Percentiles rank a stretch among this genome's conserved stretches.
These are phyloP conservation scores for Microchrysa polita DNA, from an alignment of 2,888 invertebrate species.

Conservation along the genomic window DNA sequence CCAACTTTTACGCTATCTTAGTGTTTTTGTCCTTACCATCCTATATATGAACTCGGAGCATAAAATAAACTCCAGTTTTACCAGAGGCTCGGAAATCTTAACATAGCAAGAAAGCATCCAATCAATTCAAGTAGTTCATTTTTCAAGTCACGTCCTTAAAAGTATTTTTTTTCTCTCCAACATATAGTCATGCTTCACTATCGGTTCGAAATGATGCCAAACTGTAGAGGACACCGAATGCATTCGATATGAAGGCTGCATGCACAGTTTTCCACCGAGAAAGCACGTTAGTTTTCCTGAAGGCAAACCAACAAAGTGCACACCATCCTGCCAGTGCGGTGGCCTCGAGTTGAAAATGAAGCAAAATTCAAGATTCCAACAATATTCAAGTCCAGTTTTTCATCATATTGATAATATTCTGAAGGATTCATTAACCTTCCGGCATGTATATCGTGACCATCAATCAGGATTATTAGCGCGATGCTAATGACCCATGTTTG, in stretches of 20 bases:
- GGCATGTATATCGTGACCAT: slow-evolving; percentile 11
- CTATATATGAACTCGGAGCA: no score
- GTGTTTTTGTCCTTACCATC: neutral
- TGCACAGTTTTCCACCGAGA: no score
- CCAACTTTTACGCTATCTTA: neutral
- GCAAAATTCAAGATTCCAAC: neutral
- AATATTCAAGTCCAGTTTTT: neutral
- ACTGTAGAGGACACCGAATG: no score
- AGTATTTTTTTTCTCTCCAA: neutral
- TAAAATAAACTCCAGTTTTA: no score
- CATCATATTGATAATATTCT: neutral
- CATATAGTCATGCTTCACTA: slow-evolving; percentile 6
- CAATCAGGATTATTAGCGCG: slow-evolving; percentile 17
- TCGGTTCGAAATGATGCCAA: slow-evolving; percentile 9
- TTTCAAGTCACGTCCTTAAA: slow-evolving; percentile 30
- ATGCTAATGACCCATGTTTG: neutral
- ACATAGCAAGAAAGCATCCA: slow-evolving; percentile 18
- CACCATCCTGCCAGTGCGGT: no score
- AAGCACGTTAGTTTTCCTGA: no score
- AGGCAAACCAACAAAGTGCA: no score
- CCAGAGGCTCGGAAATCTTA: neutral
- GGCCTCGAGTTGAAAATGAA: no score
- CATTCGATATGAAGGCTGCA: no score
- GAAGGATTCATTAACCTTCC: slow-evolving; percentile 28
- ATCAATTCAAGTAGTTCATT: slow-evolving; percentile 32